Evolutionary conservation across 2,113 vertebrate species (phyloP).

Genomic region (Cyanoramphus novaezelandiae): DNA sequence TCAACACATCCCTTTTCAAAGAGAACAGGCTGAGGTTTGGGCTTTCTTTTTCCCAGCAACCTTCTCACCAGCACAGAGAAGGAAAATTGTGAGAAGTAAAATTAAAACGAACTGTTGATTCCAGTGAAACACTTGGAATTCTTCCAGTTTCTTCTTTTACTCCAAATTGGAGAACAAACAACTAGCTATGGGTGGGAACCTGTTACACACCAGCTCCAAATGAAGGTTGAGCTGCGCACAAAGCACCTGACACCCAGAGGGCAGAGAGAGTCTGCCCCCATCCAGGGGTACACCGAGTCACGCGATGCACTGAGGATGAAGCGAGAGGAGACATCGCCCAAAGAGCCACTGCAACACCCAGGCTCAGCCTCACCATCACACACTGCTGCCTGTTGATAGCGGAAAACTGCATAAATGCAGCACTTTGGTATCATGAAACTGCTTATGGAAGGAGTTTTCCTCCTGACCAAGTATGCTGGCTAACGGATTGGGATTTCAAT

Average conservation of each 20-base stretch:
- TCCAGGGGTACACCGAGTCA: background rate
- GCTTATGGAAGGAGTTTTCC: background rate
- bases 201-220: background rate
- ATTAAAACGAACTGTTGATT: background rate
- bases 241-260: background rate
- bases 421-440: background rate
- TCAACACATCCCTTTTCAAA: background rate
- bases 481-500: background rate
- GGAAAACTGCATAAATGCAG: background rate
- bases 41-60: background rate
- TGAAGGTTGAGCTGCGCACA: background rate
- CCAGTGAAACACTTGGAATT: background rate
- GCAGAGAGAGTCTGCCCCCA: background rate
- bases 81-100: background rate
- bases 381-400: background rate
- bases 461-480: background rate
- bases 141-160: background rate
- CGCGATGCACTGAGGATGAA: rapidly evolving
- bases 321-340: background rate
- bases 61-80: background rate
- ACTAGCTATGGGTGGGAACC: background rate
- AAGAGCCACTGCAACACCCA: background rate
- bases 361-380: background rate
- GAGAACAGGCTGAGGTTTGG: background rate
- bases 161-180: background rate